Evolutionary conservation across 2,113 vertebrate species (phyloP), one percentile per base, ranked within the genome.

Genomic region (Hypanus sabinus): DNA sequence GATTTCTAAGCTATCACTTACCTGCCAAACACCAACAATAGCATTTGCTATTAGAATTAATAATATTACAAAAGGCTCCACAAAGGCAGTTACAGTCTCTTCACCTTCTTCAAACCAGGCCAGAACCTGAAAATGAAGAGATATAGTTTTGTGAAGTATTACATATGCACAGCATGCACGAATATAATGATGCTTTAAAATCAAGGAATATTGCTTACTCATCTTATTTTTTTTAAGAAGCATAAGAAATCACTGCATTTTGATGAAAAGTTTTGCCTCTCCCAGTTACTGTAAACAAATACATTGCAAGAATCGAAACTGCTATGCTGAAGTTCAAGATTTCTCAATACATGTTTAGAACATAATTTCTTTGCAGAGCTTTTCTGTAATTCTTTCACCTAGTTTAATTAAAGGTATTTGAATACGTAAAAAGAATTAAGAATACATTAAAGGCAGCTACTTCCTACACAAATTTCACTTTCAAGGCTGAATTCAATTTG

Each of bases 71-170:
- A 99, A 99, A 96, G 99, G 99, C 94, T 99, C 99, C 97, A 99
- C 99, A 95, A 99, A 99, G 38, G 99, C 99, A 94, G 99, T 99
- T 95, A 99, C 97, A 12, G 98, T 99, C 97, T 99, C 99, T 96
- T 99, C 99, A 94, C 99, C 99, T 96, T 99, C 99, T 96, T 99
- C 99, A 96, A 99, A 99, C 99, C 99, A 99, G 95, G 99, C 99
- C 97, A 99, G 97, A 95, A 99, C 98, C 99, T 99, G 95, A 10
- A 96, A 96, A 94, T 96, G 95, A 96, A 96, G 27, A 93, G 81
- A n/a, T 93, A 93, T 27, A 7, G 38, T 46, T 93, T 75, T 90
- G 60, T 65, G 85, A 90, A 90, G 0, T 3, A 5, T 65, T 65
- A 30, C 0, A 62, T 33, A 65, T 65, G n/a, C 30, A 65, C 27